A percentile compares a stretch with the other conserved stretches of the same genome.
These are phyloP conservation scores for Ardeotis arabs DNA, from an alignment of 2,113 vertebrate genomes.

Conservation along the genomic window DNA sequence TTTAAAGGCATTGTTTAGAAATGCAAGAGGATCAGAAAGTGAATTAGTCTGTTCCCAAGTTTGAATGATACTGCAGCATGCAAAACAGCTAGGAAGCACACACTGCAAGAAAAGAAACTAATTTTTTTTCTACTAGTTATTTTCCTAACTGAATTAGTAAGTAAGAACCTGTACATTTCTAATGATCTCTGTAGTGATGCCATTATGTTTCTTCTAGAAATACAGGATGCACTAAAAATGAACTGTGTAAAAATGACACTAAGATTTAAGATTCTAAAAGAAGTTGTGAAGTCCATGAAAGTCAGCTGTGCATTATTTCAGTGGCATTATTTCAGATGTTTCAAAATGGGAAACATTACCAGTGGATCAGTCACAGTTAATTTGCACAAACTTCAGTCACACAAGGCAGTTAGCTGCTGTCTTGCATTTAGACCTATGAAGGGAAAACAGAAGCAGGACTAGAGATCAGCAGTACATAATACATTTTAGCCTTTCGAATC, in stretches of 20 bases:
- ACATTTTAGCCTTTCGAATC: neutral
- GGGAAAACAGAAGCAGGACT: neutral
- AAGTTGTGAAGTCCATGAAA: neutral
- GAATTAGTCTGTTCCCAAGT: neutral
- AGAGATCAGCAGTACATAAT: neutral
- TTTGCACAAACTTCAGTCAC: constrained; percentile 1
- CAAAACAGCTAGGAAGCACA: neutral
- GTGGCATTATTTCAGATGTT: too few relatives aligned
- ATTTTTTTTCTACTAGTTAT: neutral
- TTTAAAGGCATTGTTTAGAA: neutral
- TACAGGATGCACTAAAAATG: neutral
- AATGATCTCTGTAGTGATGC: neutral
- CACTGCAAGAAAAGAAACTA: neutral
- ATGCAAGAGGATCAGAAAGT: neutral
- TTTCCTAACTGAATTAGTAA: neutral
- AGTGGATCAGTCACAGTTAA: neutral
- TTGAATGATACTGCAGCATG: neutral
- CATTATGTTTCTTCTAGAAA: neutral
- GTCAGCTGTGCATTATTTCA: neutral
- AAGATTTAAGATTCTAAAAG: neutral
- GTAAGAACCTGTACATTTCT: neutral
- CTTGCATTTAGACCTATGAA: neutral
- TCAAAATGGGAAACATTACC: neutral
- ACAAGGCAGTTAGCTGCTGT: neutral
- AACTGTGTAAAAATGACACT: neutral